Evolutionary conservation across 2,888 invertebrate genomes (phyloP), one percentile per base, ranked within the genome.

Genomic region (Scaptomyza tumidula): DNA sequence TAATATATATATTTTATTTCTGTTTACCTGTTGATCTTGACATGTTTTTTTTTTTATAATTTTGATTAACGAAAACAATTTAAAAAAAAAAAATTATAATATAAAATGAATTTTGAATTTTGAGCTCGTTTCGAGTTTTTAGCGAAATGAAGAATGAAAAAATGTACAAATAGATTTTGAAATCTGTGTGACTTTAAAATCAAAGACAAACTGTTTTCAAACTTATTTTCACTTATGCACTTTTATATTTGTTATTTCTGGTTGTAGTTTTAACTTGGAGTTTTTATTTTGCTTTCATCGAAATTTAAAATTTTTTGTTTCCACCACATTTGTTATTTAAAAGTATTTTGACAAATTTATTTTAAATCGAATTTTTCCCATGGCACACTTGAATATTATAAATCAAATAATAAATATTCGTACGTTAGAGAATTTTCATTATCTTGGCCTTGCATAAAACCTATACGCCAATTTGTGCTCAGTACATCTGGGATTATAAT

Each of bases 21-120:
- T 16, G 19, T 27, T 64, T 53, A 74, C 74, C 74, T 41, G 66
- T 6, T 14, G 54, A 6, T 39, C 72, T 43, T 1, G 57, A 61
- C 74, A 74, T 70, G 6, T 10, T 29, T n/a, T 39, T 10, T 29
- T n/a, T 39, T 19, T 1, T 41, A n/a, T 1, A 19, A 9, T 19
- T 24, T n/a, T 14, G 10, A 45, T 49, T 44, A n/a, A 1, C 13
- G 10, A 3, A 10, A 24, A 16, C 4, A n/a, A 1, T 41, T 16
- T 0, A 7, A 39, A 39, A 39, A 37, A 37, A 37, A 14, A 14
- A 33, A 33, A 1, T 10, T 33, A 11, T 33, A 7, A 35, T 13
- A 24, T n/a, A 13, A 39, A 6, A 44, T 19, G 3, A 41, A 44
- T 45, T 37, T 24, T 7, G 14, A 24, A 11, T 75, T 73, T 73